Evolutionary conservation across 2,888 invertebrate genomes (phyloP), one percentile per base, ranked within the genome.

Genomic region (Tenodera sinensis): DNA sequence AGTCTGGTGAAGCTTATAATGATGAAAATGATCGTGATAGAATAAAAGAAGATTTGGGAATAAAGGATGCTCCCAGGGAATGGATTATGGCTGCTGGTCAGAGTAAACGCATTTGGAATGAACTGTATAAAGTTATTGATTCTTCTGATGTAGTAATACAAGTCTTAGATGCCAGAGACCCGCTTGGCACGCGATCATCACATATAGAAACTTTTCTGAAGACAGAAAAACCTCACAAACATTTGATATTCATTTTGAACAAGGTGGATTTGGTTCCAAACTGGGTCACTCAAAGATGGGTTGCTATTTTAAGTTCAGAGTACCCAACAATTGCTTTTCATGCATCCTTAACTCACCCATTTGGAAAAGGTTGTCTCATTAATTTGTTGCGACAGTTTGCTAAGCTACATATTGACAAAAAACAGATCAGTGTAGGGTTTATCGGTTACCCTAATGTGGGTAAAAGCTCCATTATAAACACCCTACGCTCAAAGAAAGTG

Each of bases 401-500:
- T 0, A 99, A 99, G 93, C 94, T 99, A 25, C 99, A 99, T 92
- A 94, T 96, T 90, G 99, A 99, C 93, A 98, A 98, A 92, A 99
- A 99, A 92, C 99, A 99, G 94, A 99, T 99, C 90, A 99, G 98
- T 93, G 98, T 99, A 87, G 99, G 99, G 1, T 97, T 99, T 91
- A 98, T 99, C 93, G 99, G 99, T 0, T 99, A 99, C 93, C 99
- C 99, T 3, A 99, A 99, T 94, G 98, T 98, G 7, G 99, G 99
- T 0, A 99, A 99, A 94, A 99, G 99, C 90, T 99, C 99, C 0
- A 96, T 99, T 9, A 99, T 99, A 91, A 99, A 99, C 93, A 98
- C 99, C 0, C 94, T 99, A 89, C 95, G 98, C 89, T 97, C 97
- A 15, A 99, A 99, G 92, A 99, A 99, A 94, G 99, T 99, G 0